Conservation (phyloP, 2,797 vertebrate species). For the Pachyuromys duprasi region DNA sequence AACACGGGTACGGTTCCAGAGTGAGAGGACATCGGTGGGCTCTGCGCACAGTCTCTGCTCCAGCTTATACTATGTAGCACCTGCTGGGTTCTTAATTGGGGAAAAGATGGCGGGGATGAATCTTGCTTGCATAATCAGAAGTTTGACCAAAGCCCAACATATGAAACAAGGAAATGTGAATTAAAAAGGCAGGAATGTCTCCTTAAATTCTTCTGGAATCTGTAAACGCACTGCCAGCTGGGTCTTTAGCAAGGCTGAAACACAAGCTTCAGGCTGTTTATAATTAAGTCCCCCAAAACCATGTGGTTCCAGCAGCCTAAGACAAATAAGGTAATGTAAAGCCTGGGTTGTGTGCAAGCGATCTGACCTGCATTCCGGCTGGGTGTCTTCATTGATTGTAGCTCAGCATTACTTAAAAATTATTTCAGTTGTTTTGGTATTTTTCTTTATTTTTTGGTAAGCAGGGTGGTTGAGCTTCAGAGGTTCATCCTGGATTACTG, state of each 20-base stretch:
- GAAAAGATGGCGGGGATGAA: neutral
- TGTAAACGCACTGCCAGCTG: constrained; percentile 42
- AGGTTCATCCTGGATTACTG: neutral
- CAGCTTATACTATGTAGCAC: constrained; percentile 47
- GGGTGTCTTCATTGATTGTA: neutral
- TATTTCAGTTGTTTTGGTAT: neutral
- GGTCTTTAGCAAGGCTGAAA: neutral
- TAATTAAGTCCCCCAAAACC: constrained; percentile 20
- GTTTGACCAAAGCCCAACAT: constrained; percentile 31
- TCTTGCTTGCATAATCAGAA: neutral
- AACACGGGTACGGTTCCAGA: neutral
- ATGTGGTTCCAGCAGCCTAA: constrained; percentile 7
- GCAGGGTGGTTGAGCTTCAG: neutral
- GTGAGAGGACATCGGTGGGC: neutral
- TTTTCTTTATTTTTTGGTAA: neutral
- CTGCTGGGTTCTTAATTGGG: constrained; percentile 55
- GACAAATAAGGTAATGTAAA: constrained; percentile 22
- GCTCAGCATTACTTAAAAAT: neutral
- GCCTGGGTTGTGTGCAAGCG: neutral
- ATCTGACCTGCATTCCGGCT: neutral
- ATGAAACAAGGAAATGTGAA: constrained; percentile 46
- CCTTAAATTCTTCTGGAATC: constrained; percentile 9
- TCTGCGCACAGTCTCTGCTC: constrained; percentile 25
- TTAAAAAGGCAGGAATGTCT: neutral
- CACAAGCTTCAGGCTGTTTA: constrained; percentile 16